Conservation (phyloP, 30 jellyfish, hydroid and myxozoan genomes). For the Aurelia aurita complex sp. Pacific region DNA sequence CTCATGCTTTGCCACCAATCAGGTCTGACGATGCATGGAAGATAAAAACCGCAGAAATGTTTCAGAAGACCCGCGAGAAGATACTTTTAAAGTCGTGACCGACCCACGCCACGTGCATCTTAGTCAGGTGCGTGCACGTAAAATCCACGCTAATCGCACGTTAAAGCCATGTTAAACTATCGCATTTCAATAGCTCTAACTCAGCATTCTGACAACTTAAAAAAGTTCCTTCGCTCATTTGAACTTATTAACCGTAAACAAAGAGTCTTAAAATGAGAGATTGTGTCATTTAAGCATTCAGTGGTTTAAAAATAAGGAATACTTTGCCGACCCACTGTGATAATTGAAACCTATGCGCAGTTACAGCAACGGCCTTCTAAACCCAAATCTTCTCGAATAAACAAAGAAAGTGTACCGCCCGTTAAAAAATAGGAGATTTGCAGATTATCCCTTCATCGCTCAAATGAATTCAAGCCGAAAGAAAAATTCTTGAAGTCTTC, state of each 20-base stretch:
- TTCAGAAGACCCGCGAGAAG: too few species aligned
- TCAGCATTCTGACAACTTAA: conserved; percentile 25
- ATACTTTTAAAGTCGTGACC: too few species aligned
- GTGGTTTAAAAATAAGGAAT: conserved; percentile 8
- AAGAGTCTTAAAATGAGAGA: background rate
- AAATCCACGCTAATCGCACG: too few species aligned
- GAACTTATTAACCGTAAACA: conserved; percentile 23
- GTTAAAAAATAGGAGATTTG: background rate
- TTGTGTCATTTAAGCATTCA: background rate
- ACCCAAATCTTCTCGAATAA: conserved; percentile 11
- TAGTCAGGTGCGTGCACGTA: too few species aligned
- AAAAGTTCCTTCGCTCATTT: conserved; percentile 16
- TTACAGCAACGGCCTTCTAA: background rate
- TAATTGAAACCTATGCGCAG: background rate
- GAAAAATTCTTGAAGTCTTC: too few species aligned
- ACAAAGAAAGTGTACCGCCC: conserved; percentile 37
- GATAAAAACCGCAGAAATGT: too few species aligned
- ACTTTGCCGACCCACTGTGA: conserved; percentile 15
- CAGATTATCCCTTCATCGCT: background rate
- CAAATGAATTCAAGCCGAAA: too few species aligned
- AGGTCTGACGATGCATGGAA: too few species aligned
- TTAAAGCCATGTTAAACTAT: background rate
- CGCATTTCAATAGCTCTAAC: conserved; percentile 2
- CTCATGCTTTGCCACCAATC: too few species aligned
- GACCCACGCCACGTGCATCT: too few species aligned